phyloP scores from a whole-genome alignment of 2,113 vertebrate species.

The Tor tambroides region DNA sequence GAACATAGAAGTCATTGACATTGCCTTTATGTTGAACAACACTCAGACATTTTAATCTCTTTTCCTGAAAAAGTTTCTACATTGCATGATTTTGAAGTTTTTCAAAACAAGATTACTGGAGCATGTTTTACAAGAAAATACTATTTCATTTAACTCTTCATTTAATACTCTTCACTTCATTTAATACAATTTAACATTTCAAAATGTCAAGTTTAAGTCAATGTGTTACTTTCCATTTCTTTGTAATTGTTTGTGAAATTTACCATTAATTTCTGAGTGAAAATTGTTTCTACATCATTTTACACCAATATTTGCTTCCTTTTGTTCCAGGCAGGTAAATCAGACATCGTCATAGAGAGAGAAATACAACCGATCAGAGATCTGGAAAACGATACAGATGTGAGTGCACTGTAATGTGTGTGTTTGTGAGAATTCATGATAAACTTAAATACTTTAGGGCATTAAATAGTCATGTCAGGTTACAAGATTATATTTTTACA shows the following conservation, averaged over 20 bases:
- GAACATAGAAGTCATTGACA: too few species aligned
- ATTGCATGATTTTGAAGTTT: background rate
- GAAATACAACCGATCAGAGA: slow-evolving; percentile 67
- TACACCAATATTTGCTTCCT: slow-evolving; percentile 12
- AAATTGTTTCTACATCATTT: too few species aligned
- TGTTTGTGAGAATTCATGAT: background rate
- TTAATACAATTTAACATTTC: too few species aligned
- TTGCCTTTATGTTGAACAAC: background rate
- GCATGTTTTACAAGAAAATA: too few species aligned
- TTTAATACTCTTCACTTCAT: too few species aligned
- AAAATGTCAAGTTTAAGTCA: too few species aligned
- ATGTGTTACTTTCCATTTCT: too few species aligned
- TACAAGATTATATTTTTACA: background rate
- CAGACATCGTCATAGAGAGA: slow-evolving; percentile 62
- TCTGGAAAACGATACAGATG: slow-evolving; percentile 79
- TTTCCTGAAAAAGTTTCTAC: background rate
- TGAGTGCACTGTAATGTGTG: slow-evolving; percentile 61
- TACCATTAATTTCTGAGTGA: too few species aligned
- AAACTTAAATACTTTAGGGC: background rate
- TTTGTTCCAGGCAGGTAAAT: slow-evolving; percentile 63
- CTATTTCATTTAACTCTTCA: too few species aligned
- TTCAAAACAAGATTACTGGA: too few species aligned
- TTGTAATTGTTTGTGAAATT: too few species aligned
- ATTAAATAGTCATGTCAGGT: background rate
- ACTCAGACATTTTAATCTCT: background rate